A percentile compares a stretch with the other conserved stretches of the same genome.
These are phyloP conservation scores for Parapristionchus giblindavisi DNA, from an alignment of 2,888 invertebrate genomes.

Conservation along the genomic window DNA sequence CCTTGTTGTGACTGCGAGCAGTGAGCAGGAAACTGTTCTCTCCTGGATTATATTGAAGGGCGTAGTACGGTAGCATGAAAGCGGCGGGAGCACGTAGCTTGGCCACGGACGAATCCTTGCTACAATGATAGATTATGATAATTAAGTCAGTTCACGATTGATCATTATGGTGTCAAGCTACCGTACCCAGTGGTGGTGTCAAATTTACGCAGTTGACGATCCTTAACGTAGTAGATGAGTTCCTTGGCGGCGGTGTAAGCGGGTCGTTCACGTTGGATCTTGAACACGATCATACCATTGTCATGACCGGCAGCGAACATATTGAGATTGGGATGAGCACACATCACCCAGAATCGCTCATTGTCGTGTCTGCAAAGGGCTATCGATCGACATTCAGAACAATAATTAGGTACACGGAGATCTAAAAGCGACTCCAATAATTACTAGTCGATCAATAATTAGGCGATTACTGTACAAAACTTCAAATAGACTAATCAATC, in stretches of 20 bases:
- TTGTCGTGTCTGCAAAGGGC: conserved; percentile 80
- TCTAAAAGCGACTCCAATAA: too few species aligned
- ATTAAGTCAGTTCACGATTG: background rate
- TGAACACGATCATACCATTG: conserved; percentile 92
- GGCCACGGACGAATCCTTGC: conserved; percentile 89
- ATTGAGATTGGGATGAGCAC: conserved; percentile 91
- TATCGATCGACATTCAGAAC: background rate
- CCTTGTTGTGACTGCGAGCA: conserved; percentile 81
- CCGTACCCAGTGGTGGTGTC: conserved; percentile 85
- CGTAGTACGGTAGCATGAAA: conserved; percentile 72
- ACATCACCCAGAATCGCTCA: conserved; percentile 96
- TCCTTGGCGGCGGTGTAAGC: conserved; percentile 94
- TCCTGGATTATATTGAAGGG: conserved; percentile 96
- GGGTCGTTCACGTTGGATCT: conserved; percentile 83
- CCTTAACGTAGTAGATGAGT: conserved; percentile 92
- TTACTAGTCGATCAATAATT: too few species aligned
- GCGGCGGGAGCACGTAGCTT: conserved; percentile 79
- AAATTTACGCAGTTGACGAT: conserved; percentile 86
- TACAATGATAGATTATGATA: conserved; percentile 40
- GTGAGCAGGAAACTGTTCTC: conserved; percentile 92
- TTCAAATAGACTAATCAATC: background rate
- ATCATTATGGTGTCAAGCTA: background rate
- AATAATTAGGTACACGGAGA: background rate
- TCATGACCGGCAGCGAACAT: conserved; percentile 99
- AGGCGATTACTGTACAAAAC: background rate